These are phyloP conservation scores for Dolichoris vasculosae DNA, from an alignment of 1,140 invertebrate species.

Conservation along the genomic window DNA sequence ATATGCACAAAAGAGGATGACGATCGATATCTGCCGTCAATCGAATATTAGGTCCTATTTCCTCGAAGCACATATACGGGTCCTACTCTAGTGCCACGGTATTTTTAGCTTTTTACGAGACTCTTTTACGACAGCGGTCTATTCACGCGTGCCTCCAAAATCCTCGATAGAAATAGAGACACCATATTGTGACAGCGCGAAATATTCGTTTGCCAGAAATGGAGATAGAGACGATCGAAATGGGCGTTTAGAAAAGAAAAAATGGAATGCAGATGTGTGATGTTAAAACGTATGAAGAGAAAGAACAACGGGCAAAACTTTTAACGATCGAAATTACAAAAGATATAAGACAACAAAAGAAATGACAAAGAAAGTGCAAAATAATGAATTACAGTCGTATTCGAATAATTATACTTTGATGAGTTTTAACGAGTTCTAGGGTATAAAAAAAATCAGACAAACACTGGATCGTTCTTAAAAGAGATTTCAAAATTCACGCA, in stretches of 20 bases:
- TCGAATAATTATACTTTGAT: too few species aligned
- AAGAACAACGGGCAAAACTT: too few species aligned
- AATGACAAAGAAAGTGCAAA: too few species aligned
- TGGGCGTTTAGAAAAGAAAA: not conserved
- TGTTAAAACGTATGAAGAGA: not conserved
- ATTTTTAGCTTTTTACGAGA: conserved; percentile 32
- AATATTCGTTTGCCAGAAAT: not conserved
- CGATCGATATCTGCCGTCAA: conserved; percentile 41
- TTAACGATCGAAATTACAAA: too few species aligned
- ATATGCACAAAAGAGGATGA: not conserved
- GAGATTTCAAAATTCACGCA: too few species aligned
- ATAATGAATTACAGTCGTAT: too few species aligned
- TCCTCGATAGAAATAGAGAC: not conserved
- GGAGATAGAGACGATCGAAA: not conserved
- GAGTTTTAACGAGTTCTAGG: too few species aligned
- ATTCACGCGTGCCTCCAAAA: conserved; percentile 22
- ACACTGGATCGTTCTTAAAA: too few species aligned
- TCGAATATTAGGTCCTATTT: conserved; percentile 26
- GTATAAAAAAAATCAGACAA: too few species aligned
- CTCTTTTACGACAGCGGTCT: conserved; percentile 17
- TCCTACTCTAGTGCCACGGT: not conserved
- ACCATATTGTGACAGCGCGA: not conserved
- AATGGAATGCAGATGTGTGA: not conserved
- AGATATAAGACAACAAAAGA: too few species aligned
- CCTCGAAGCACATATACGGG: not conserved